Conservation (phyloP, 2,113 vertebrate genomes). For the Lota lota region DNA sequence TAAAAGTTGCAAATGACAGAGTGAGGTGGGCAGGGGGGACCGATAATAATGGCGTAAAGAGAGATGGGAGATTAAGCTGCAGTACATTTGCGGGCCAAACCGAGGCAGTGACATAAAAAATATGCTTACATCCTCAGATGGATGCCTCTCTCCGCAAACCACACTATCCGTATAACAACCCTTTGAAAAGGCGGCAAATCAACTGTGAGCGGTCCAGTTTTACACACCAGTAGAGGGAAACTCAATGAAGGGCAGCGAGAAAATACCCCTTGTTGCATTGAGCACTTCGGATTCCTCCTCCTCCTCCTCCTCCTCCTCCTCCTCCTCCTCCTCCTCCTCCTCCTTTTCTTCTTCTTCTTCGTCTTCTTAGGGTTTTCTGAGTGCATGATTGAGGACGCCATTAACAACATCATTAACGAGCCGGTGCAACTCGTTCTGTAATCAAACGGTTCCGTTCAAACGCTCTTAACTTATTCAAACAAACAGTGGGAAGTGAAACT, state of each 20-base stretch:
- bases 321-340: too few species aligned
- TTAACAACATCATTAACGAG: constrained; percentile 66
- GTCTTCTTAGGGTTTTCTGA: constrained; percentile 52
- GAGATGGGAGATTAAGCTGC: constrained; percentile 17
- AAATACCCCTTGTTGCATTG: constrained; percentile 31
- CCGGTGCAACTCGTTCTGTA: constrained; percentile 46
- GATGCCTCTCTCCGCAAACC: constrained; percentile 33
- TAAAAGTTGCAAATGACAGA: background rate
- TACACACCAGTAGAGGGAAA: constrained; percentile 71
- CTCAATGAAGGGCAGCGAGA: constrained; percentile 58
- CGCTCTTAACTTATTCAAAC: constrained; percentile 47
- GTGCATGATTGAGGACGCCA: constrained; percentile 59
- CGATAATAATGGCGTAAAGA: background rate
- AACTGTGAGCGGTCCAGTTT: constrained; percentile 69
- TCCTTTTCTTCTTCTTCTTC: background rate
- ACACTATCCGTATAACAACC: constrained; percentile 47
- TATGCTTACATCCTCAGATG: constrained; percentile 23
- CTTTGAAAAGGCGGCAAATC: constrained; percentile 61
- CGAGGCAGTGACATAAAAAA: constrained; percentile 24
- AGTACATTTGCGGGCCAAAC: constrained; percentile 53
- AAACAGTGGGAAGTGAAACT: constrained; percentile 55
- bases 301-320: too few species aligned
- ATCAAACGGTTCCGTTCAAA: constrained; percentile 55
- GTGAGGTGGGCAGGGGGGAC: constrained; percentile 12
- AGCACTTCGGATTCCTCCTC: constrained; percentile 28